Base-by-base conservation (phyloP, 2,888 invertebrate genomes). In the Rhaphigaster nebulosa region DNA sequence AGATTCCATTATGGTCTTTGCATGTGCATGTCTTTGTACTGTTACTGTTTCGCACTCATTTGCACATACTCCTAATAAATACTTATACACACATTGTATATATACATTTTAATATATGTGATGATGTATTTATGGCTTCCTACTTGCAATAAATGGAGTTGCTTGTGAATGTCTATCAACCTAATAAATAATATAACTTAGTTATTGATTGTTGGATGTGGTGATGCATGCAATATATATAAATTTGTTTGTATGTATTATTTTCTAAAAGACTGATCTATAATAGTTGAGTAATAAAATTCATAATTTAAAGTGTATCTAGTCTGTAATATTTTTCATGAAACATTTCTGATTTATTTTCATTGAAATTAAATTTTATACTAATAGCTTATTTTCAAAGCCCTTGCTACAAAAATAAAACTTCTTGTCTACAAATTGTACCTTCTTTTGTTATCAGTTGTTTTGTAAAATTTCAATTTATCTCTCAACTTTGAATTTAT, bases 231-330 rank as follows among this genome's bases (percentile, higher is more conserved):
- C 80, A 80, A 29, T 29, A 29, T 65, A 65, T 65, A 65, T 80
- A 80, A 23, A 41, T 10, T 20, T 41, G 38, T 80, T 41, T 23
- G 38, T 80, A 41, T 80, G 45, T 80, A 65, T 65, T 29, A 3
- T 80, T 41, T 80, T 80, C 41, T 80, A 26, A 60, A 80, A 80
- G 80, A 80, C 80, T 80, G 80, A 80, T 80, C 26, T 80, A 80
- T 41, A 41, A 80, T 80, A 41, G 26, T 41, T 41, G 26, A 34
- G 26, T 41, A 41, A 41, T 80, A n/a, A 10, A 26, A 80, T 80
- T 80, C 38, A 41, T 41, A 23, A 80, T 80, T 41, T 80, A 80
- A 80, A 23, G 45, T 80, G 41, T 80, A 26, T 80, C 80, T 80
- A 80, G 80, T 80, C 80, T 80, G n/a, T 41, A 80, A 45, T 41